Evolutionary conservation across 92 coral and sea anemone species (phyloP).

Genomic region (Porites lobata): DNA sequence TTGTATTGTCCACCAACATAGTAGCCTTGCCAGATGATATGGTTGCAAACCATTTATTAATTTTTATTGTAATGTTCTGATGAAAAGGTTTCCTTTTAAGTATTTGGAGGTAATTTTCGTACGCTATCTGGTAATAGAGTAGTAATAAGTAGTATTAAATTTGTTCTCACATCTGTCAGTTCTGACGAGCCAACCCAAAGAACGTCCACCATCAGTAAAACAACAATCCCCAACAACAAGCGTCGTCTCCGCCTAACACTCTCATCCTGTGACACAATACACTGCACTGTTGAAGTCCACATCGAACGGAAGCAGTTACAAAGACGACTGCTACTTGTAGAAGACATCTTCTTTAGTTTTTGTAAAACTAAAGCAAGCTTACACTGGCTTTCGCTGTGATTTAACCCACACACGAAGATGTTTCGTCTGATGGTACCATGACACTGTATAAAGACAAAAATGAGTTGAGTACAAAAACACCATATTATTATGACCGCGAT

Average conservation of each 20-base stretch:
- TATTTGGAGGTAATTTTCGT: too few species aligned
- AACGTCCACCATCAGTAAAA: conserved; percentile 85
- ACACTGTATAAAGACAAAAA: not conserved
- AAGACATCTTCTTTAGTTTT: not conserved
- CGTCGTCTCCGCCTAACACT: conserved; percentile 72
- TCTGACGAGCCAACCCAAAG: conserved; percentile 97
- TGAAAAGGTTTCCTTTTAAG: too few species aligned
- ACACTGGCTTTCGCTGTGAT: not conserved
- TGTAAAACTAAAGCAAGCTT: too few species aligned
- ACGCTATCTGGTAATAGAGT: too few species aligned
- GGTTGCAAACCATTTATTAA: too few species aligned
- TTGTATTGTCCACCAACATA: too few species aligned
- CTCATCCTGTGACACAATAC: conserved; percentile 69
- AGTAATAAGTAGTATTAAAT: too few species aligned
- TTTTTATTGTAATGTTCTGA: too few species aligned
- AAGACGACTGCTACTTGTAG: not conserved
- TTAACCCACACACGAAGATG: not conserved
- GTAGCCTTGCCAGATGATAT: too few species aligned
- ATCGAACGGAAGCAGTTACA: conserved; percentile 20
- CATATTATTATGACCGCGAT: too few species aligned
- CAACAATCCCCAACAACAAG: conserved; percentile 78
- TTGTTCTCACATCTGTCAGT: conserved; percentile 83
- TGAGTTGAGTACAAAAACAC: too few species aligned
- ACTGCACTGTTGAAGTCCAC: conserved; percentile 29
- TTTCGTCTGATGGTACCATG: not conserved